phyloP scores from a whole-genome alignment of 1,140 invertebrate species.

The Sitobion miscanthi region DNA sequence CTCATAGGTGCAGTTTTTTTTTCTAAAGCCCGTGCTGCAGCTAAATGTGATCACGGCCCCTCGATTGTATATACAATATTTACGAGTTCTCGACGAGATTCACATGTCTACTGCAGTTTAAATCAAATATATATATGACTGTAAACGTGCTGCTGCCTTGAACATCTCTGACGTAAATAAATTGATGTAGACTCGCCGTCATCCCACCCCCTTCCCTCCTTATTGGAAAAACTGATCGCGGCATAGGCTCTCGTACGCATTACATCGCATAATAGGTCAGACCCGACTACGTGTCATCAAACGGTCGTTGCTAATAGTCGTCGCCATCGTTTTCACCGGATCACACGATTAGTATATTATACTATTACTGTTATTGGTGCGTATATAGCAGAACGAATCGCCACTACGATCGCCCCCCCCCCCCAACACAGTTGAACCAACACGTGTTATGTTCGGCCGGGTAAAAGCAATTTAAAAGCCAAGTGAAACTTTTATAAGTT shows the following conservation, averaged over 20 bases:
- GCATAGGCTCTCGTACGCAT: neutral
- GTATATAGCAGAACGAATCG: neutral
- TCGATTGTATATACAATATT: neutral
- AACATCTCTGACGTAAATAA: neutral
- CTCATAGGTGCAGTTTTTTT: no score
- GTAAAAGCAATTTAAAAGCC: constrained; percentile 43
- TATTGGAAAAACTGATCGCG: neutral
- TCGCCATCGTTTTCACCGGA: neutral
- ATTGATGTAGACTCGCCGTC: neutral
- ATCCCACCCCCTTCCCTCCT: no score
- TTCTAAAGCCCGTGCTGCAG: no score
- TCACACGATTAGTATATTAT: neutral
- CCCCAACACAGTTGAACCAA: neutral
- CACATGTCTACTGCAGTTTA: neutral
- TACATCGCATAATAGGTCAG: neutral
- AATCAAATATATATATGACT: neutral
- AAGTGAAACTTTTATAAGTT: constrained; percentile 32
- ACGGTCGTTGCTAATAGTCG: neutral
- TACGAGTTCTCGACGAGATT: neutral
- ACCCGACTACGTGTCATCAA: neutral
- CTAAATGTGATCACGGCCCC: neutral
- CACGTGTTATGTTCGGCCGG: neutral
- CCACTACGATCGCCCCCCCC: neutral
- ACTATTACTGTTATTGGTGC: neutral
- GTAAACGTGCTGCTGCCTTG: neutral